phyloP scores from a whole-genome alignment of 1,140 invertebrate species.

The Euwallacea similis region DNA sequence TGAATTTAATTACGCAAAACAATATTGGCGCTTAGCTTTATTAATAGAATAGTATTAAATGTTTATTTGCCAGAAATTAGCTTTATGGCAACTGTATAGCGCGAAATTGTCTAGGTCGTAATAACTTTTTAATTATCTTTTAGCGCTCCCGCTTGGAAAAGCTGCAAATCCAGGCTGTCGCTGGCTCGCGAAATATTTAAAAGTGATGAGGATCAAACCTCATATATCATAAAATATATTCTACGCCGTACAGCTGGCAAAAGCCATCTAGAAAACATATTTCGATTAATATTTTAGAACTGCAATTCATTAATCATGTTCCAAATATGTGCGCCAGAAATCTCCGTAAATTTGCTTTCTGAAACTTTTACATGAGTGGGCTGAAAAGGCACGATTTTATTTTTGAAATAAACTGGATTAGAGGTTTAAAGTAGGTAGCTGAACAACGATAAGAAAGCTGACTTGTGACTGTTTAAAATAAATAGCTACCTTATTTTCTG shows the following conservation, averaged over 20 bases:
- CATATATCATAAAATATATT: slow-evolving; percentile 30
- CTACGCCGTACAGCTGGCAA: slow-evolving; percentile 15
- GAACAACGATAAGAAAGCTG: no score
- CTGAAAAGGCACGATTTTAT: no score
- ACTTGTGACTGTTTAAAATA: no score
- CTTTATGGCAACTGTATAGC: not conserved
- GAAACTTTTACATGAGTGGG: slow-evolving; percentile 23
- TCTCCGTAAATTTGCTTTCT: slow-evolving; percentile 30
- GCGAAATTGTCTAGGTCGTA: no score
- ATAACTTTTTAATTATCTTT: slow-evolving; percentile 6
- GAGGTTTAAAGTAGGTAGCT: no score
- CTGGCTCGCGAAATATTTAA: slow-evolving; percentile 9
- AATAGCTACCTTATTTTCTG: no score
- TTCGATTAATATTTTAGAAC: slow-evolving; percentile 45
- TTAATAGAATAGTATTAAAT: not conserved
- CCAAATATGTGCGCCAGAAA: slow-evolving; percentile 37
- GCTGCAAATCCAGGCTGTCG: slow-evolving; percentile 3
- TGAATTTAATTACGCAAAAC: not conserved
- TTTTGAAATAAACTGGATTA: no score
- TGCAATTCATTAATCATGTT: slow-evolving; percentile 42
- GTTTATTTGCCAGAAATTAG: no score
- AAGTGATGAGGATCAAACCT: slow-evolving; percentile 27
- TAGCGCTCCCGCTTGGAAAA: not conserved
- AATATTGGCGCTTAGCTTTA: not conserved
- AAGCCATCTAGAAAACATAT: slow-evolving; percentile 42